Conservation (phyloP, 1,140 invertebrate species). For the Bombus waltoni region DNA sequence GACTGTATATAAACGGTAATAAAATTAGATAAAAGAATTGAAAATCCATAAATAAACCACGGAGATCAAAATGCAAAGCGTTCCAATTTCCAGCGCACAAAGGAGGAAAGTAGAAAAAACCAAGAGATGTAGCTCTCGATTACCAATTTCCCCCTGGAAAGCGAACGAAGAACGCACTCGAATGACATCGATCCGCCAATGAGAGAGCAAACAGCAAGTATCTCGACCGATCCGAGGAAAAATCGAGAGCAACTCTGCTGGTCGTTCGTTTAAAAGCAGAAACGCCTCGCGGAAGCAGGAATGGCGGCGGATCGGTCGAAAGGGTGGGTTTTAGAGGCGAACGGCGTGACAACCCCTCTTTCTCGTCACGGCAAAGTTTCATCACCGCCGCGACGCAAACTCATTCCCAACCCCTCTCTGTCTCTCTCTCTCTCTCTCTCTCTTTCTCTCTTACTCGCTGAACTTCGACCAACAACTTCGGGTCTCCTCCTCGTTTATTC, state of each 20-base stretch:
- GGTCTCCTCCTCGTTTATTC: slow-evolving; percentile 82
- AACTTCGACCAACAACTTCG: slow-evolving; percentile 82
- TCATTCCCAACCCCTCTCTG: slow-evolving; percentile 76
- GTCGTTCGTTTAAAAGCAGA: slow-evolving; percentile 59
- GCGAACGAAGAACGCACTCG: not conserved
- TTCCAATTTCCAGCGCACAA: not conserved
- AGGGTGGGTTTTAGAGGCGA: slow-evolving; percentile 69
- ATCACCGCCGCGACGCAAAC: slow-evolving; percentile 81
- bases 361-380: slow-evolving; percentile 82
- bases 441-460: slow-evolving; percentile 46
- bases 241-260: slow-evolving; percentile 48
- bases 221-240: slow-evolving; percentile 28
- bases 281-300: slow-evolving; percentile 49
- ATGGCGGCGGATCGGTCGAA: slow-evolving; percentile 34
- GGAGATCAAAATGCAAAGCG: not conserved
- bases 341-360: slow-evolving; percentile 81
- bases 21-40: not conserved
- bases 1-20: no score
- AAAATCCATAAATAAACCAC: not conserved
- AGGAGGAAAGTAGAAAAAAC: not conserved
- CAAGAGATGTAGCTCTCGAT: not conserved
- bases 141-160: slow-evolving; percentile 1
- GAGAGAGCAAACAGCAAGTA: not conserved
- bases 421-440: not conserved
- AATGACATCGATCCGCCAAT: not conserved